Percentiles rank a stretch among this genome's conserved stretches.
phyloP scores from a whole-genome alignment of 2,797 vertebrate genomes.

The Urophycis tenuis region DNA sequence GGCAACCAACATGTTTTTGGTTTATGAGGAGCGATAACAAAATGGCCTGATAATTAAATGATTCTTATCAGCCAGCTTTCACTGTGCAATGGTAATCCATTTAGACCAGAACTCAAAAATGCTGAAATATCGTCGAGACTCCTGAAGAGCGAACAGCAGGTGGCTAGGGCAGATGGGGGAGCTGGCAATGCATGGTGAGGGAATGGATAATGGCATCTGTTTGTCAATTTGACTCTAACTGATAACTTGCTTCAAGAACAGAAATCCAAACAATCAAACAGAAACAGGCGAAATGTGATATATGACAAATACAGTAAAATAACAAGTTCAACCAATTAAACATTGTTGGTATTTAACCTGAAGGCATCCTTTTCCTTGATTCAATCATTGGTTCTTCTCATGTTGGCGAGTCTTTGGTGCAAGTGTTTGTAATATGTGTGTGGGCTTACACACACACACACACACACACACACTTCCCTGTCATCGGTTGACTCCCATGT shows the following conservation, averaged over 20 bases:
- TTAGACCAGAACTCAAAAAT: neutral
- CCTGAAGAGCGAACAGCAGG: neutral
- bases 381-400: neutral
- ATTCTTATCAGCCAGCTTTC: neutral
- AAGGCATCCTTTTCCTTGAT: no score
- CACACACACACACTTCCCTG: slow-evolving; percentile 12
- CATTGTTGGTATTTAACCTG: no score
- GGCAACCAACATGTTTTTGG: neutral
- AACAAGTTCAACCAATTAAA: neutral
- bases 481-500: slow-evolving; percentile 15
- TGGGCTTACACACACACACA: neutral
- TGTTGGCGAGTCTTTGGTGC: slow-evolving; percentile 7
- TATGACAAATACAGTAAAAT: neutral
- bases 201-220: neutral
- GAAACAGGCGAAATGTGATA: neutral
- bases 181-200: neutral
- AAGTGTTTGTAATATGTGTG: neutral
- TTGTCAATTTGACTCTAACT: neutral
- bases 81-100: neutral
- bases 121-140: neutral
- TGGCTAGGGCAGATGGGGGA: neutral
- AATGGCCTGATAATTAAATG: neutral
- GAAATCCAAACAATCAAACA: neutral
- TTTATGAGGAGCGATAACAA: neutral
- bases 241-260: neutral